phyloP scores from a whole-genome alignment of 2,113 vertebrate genomes.

The Poecile atricapillus region DNA sequence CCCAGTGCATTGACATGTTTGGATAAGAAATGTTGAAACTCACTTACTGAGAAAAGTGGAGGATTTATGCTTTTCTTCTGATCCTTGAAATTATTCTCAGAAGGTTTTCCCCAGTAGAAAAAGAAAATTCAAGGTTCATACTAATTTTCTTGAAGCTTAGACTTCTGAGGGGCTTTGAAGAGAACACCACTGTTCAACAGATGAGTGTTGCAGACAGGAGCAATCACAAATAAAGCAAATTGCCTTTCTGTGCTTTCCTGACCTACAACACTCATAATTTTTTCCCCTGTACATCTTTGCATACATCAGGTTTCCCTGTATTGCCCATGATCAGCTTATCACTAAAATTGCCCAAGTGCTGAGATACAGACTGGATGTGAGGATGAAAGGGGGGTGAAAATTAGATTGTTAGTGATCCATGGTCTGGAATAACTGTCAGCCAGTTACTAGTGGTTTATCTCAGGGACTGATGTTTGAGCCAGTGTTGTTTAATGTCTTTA shows the following conservation, averaged over 20 bases:
- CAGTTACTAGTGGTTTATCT: background rate
- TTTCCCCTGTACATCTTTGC: background rate
- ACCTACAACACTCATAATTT: background rate
- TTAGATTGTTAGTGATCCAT: background rate
- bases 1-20: background rate
- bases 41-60: background rate
- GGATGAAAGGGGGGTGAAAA: background rate
- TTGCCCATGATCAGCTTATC: background rate
- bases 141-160: background rate
- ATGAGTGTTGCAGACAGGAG: background rate
- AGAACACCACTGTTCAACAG: background rate
- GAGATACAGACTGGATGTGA: background rate
- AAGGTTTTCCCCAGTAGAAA: background rate
- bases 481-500: background rate
- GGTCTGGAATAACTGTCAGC: background rate
- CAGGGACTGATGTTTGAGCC: background rate
- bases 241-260: background rate
- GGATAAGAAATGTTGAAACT: background rate
- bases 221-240: background rate
- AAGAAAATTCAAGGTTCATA: background rate
- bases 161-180: background rate
- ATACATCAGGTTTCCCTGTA: background rate
- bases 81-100: background rate
- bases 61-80: background rate
- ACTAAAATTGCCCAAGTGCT: background rate